Conservation (phyloP, 2,113 vertebrate genomes). For the Serinus canaria region DNA sequence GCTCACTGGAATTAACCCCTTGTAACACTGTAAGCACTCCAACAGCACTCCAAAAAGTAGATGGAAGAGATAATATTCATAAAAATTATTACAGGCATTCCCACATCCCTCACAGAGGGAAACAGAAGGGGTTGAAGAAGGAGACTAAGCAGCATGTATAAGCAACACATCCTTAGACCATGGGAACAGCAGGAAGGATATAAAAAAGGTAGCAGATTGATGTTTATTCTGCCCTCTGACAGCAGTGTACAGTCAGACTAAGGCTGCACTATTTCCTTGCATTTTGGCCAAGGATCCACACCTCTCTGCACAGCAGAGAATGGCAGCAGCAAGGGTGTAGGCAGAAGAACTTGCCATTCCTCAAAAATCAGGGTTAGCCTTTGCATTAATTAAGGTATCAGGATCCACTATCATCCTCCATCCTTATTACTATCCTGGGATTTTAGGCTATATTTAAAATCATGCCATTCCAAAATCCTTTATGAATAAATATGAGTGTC, state of each 20-base stretch:
- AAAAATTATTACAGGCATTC: background rate
- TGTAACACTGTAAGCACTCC: background rate
- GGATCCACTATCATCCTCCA: background rate
- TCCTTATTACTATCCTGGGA: constrained; percentile 43
- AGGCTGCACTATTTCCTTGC: background rate
- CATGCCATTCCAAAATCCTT: constrained; percentile 38
- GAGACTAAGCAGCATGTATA: background rate
- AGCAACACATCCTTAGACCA: constrained; percentile 10
- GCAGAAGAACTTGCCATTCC: constrained; percentile 20
- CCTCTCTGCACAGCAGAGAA: background rate
- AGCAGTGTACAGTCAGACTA: background rate
- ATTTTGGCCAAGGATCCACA: background rate
- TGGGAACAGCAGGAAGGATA: background rate
- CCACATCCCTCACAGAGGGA: background rate
- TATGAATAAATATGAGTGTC: constrained; percentile 65
- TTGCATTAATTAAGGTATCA: constrained; percentile 52
- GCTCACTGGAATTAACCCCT: background rate
- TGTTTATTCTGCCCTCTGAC: constrained; percentile 14
- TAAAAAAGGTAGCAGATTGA: constrained; percentile 12
- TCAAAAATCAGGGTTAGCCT: constrained; percentile 29
- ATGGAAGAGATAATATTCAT: constrained; percentile 12
- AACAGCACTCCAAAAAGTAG: background rate
- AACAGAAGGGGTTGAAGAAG: background rate
- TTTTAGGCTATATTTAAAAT: constrained; percentile 58
- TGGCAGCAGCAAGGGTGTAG: constrained; percentile 15